Evolutionary conservation across 2,888 invertebrate genomes (phyloP).

Genomic region (Apoda limacodes): DNA sequence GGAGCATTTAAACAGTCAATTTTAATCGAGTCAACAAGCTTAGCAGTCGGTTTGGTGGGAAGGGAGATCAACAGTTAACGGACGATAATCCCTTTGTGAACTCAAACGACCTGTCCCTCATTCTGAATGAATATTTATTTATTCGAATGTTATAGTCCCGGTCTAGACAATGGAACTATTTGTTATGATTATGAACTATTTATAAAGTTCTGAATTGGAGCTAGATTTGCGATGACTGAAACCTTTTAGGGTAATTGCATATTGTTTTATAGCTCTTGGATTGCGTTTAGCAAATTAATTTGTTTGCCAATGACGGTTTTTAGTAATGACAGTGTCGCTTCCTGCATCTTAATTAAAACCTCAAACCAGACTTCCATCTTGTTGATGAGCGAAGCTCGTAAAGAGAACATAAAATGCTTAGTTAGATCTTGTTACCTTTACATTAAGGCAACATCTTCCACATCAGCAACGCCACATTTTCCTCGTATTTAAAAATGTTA

Average conservation of each 20-base stretch:
- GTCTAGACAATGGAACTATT: no score
- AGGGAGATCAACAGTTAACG: no score
- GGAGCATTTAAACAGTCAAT: slow-evolving; percentile 47
- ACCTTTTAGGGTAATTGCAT: no score
- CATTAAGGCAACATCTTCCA: not conserved
- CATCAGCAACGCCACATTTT: not conserved
- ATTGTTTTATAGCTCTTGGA: no score
- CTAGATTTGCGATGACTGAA: no score
- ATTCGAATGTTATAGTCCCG: no score
- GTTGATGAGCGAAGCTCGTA: slow-evolving; percentile 36
- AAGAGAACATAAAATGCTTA: slow-evolving; percentile 27
- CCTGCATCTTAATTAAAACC: slow-evolving; percentile 25
- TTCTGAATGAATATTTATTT: no score
- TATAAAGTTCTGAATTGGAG: no score
- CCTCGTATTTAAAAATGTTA: slow-evolving; percentile 20
- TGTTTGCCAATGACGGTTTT: slow-evolving; percentile 2
- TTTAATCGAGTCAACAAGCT: slow-evolving; percentile 61
- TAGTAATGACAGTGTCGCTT: slow-evolving; percentile 8
- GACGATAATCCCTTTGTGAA: no score
- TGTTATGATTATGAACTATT: no score
- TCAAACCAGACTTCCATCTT: slow-evolving; percentile 29
- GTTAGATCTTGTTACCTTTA: slow-evolving; percentile 1
- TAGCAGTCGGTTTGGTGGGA: slow-evolving; percentile 40
- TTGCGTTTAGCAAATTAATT: no score
- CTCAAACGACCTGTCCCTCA: no score